Evolutionary conservation across 2,797 vertebrate species (phyloP), one percentile per base, ranked within the genome.

Genomic region (Eupleurogrammus muticus): DNA sequence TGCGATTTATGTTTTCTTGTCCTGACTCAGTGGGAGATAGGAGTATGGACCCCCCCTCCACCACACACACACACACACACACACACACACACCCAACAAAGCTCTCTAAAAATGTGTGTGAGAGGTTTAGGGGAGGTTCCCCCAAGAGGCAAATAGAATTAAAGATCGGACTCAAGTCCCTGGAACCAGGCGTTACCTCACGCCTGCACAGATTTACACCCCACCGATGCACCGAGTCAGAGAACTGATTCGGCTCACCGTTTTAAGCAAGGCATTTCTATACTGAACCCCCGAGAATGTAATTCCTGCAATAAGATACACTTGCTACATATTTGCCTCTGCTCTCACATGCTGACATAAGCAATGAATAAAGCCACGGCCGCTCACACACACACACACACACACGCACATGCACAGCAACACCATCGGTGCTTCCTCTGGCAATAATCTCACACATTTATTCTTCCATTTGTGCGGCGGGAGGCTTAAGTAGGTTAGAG

Each of bases 401-500:
- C n/a, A 40, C 16, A 19, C 17, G 57, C 32, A 51, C 58, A 64
- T 52, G 57, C 56, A 66, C 66, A 44, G 16, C 10, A 74, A 54
- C 49, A 28, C 10, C 59, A 75, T 54, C 57, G 63, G 63, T 21
- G 46, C 80, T 80, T 87, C 83, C 83, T 84, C 83, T 76, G 73
- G 79, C 67, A 73, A 84, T 82, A 81, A 85, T 84, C 72, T 82
- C 81, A 51, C 81, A 77, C 83, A 86, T 90, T 87, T 91, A 90
- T 91, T 91, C 84, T 85, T 89, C 85, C 81, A 87, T 92, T 90
- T 89, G 84, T 89, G 90, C 88, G 79, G 88, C 40, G 48, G 61
- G 85, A 75, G 85, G 82, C 86, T 90, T 89, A 91, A 91, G 89
- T 91, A 87, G 90, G 91, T 93, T 90, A 91, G 77, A 89, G 88